Conservation (phyloP, 2,797 vertebrate species). For the Acipenser transmontanus region DNA sequence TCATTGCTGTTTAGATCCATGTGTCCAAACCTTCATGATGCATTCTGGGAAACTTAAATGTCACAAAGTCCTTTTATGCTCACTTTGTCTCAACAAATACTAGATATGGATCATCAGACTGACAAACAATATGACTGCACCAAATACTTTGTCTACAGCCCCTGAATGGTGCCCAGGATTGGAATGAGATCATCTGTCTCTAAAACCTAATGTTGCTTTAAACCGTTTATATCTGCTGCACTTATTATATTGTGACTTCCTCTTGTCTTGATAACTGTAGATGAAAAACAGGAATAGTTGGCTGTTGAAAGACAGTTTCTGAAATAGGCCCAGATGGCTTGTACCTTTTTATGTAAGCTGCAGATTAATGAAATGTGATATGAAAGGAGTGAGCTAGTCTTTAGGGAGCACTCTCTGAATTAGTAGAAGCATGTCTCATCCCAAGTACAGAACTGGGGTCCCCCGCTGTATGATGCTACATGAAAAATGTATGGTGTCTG, state of each 20-base stretch:
- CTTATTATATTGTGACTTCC: constrained; percentile 32
- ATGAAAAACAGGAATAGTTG: constrained; percentile 8
- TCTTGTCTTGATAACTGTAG: neutral
- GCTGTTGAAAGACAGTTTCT: constrained; percentile 30
- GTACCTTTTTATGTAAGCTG: constrained; percentile 21
- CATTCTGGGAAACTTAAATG: no score
- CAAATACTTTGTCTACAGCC: no score
- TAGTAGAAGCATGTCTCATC: constrained; percentile 27
- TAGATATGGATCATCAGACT: no score
- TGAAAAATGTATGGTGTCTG: constrained; percentile 28
- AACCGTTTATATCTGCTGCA: no score
- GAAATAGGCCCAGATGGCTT: constrained; percentile 24
- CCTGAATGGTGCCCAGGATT: no score
- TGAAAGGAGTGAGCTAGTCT: constrained; percentile 32
- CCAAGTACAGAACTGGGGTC: constrained; percentile 19
- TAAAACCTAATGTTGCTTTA: no score
- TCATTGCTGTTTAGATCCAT: no score
- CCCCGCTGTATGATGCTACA: constrained; percentile 30
- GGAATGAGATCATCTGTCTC: no score
- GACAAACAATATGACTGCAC: no score
- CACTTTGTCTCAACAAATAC: no score
- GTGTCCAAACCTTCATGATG: no score
- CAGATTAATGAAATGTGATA: constrained; percentile 45
- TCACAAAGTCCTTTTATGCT: no score
- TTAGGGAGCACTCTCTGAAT: constrained; percentile 34